Base-by-base conservation (phyloP, 2,797 vertebrate genomes). In the Dendrocincla tyrannina region DNA sequence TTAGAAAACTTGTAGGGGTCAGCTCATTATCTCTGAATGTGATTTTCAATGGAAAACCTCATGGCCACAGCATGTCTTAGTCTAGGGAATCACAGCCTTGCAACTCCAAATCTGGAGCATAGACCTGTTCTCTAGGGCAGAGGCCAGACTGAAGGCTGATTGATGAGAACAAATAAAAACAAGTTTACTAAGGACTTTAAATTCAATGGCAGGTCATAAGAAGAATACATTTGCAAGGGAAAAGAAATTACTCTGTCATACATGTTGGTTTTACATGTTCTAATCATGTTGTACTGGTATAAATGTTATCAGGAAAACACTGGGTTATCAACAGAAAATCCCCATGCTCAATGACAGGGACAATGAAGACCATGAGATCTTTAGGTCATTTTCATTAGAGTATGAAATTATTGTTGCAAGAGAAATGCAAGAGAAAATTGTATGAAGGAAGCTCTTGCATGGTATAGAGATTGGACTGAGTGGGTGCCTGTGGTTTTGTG, bases 401-500 rank as follows among this genome's bases (percentile, higher is more conserved):
- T 81, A 90, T 87, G 87, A 95, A 96, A 95, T 88, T 87, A 93
- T 74, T 91, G 55, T 67, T 67, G 58, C 85, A 69, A 41, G 52
- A 53, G 52, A 93, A 94, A 89, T 60, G 49, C 39, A 59, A 50
- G n/a, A 80, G 10, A 72, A 22, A 78, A 12, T 53, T 84, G 18
- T 73, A 60, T 55, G 27, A 46, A 94, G 37, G 87, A 95, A 96
- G 58, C 23, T 78, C 52, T 85, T 91, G 49, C 22, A 13, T 8
- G 27, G 7, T 77, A 30, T 11, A 77, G 63, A 50, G 52, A 42
- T 39, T 91, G 90, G 32, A 88, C 37, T 0, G 1, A 76, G 59
- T 91, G 33, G 6, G 17, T 2, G 5, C 27, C 62, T 47, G 8
- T 49, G 42, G 37, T n/a, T 94, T 83, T 91, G 46, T 47, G 56